Conservation (phyloP, 2,113 vertebrate species). For the Serinus canaria region DNA sequence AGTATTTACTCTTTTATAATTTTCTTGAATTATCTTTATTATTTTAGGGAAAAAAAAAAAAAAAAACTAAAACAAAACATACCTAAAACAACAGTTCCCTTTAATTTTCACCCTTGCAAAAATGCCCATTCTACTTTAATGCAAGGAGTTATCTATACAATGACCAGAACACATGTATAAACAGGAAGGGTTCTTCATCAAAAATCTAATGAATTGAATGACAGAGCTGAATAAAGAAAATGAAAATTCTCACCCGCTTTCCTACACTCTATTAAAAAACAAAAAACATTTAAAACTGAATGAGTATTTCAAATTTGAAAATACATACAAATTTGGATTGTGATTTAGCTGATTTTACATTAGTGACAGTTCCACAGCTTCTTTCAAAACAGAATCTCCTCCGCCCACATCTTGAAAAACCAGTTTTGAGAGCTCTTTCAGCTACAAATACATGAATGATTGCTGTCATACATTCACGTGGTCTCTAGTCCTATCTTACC, state of each 20-base stretch:
- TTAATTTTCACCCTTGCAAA: background rate
- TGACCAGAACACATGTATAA: background rate
- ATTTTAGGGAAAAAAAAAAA: background rate
- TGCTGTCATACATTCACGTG: background rate
- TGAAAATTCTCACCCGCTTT: background rate
- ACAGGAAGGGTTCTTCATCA: background rate
- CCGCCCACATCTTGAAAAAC: conserved; percentile 69
- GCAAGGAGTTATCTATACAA: background rate
- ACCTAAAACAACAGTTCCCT: background rate
- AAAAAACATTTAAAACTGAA: background rate
- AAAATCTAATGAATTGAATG: background rate
- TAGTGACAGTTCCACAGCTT: conserved; percentile 36
- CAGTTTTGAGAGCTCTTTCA: conserved; percentile 67
- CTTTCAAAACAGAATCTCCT: conserved; percentile 65
- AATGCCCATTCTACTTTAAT: background rate
- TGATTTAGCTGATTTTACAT: background rate
- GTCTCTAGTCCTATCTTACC: background rate
- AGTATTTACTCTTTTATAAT: background rate
- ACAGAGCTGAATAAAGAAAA: background rate
- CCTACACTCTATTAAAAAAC: background rate
- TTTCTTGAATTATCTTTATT: background rate
- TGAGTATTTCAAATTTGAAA: background rate
- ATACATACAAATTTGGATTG: background rate
- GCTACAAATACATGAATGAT: conserved; percentile 61
- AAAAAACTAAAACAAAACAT: background rate